These are phyloP conservation scores for Cenopis cana DNA, from an alignment of 2,888 invertebrate species.

Conservation along the genomic window DNA sequence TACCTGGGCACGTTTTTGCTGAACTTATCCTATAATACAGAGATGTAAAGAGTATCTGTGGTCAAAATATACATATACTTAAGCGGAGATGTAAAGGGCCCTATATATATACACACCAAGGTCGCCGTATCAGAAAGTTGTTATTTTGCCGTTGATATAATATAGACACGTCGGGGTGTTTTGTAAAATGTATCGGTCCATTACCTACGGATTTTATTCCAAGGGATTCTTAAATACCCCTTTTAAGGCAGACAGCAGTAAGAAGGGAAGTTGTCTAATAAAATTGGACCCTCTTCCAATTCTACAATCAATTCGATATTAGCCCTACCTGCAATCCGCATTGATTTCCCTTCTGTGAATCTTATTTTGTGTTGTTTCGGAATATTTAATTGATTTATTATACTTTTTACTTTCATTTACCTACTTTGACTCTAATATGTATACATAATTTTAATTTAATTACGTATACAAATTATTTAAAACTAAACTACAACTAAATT, in stretches of 20 bases:
- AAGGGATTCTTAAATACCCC: conserved; percentile 30
- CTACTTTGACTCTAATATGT: too few species aligned
- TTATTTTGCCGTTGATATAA: background rate
- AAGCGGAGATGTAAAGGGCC: too few species aligned
- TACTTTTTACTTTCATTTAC: too few species aligned
- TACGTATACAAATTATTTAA: too few species aligned
- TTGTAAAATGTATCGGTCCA: background rate
- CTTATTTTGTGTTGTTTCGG: conserved; percentile 27
- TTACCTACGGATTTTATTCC: background rate
- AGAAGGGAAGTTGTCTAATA: conserved; percentile 38
- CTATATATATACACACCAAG: too few species aligned
- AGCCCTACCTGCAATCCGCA: conserved; percentile 37
- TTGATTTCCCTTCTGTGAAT: conserved; percentile 34
- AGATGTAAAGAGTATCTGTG: too few species aligned
- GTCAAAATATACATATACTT: too few species aligned
- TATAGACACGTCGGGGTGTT: too few species aligned
- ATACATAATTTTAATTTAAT: too few species aligned
- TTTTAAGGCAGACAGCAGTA: conserved; percentile 29
- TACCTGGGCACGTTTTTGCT: too few species aligned
- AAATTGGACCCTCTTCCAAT: conserved; percentile 40
- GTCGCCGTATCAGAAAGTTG: background rate
- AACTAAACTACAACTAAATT: too few species aligned
- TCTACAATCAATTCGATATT: conserved; percentile 42
- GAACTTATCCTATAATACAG: too few species aligned
- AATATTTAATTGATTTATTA: conserved; percentile 18